Base-by-base conservation (phyloP, 2,888 invertebrate genomes). In the Branchipolynoe longqiensis region DNA sequence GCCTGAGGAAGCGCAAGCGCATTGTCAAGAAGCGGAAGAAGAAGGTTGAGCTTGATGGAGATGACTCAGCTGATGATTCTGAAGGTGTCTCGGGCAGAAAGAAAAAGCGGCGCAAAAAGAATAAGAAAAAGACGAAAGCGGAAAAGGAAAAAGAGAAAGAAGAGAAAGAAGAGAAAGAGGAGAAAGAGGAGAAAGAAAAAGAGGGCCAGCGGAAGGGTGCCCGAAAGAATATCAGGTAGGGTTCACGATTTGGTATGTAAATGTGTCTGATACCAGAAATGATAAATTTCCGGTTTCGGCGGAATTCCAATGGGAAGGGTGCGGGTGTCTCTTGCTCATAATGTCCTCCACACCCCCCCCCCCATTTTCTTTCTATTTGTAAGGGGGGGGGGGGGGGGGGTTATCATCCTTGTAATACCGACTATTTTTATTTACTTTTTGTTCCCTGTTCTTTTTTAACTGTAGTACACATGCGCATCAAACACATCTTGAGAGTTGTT, bases 181-280 rank as follows among this genome's bases (percentile, higher is more conserved):
- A 86, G 54, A 86, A 86, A 38, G 84, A 82, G 28, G 14, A 22
- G 18, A 38, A 87, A 59, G 54, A 83, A 38, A 25, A 69, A 3
- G 25, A 69, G 36, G 56, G 86, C 48, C 87, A 87, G 74, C 74
- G 74, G 38, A 78, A 56, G 0, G 88, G 86, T 74, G 89, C 88
- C 69, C 86, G 90, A 38, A 87, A 85, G 64, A 89, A 90, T 82
- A 90, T 90, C 82, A 85, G 90, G 90, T 89, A 85, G 40, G 85
- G 25, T 74, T 41, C n/a, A 14, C 4, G 41, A 64, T 69, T 69
- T 31, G 22, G 8, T 48, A 8, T 48, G 8, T 48, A 8, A 4
- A 31, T 59, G 25, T 6, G 22, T 31, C 14, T 22, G 38, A 59
- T 8, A 28, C 38, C 28, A 31, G 36, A 4, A 18, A 28, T 82